A percentile compares a stretch with the other conserved stretches of the same genome.
These are phyloP conservation scores for Psilopsiagon aurifrons DNA, from an alignment of 2,113 vertebrate genomes.

Conservation along the genomic window DNA sequence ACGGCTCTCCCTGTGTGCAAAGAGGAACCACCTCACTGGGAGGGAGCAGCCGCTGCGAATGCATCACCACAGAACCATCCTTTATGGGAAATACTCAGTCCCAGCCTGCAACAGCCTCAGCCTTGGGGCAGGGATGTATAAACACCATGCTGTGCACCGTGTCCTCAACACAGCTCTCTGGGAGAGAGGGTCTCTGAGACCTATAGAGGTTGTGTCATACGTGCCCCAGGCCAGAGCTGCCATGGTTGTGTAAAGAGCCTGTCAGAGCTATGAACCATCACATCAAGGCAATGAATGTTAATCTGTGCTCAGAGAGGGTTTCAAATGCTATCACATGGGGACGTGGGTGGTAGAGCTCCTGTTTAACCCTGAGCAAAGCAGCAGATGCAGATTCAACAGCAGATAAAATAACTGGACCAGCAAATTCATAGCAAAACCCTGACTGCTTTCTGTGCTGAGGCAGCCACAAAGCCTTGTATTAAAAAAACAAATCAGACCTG, in stretches of 20 bases:
- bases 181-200: background rate
- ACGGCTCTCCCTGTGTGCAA: accelerated
- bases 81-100: background rate
- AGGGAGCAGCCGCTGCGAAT: background rate
- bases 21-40: background rate
- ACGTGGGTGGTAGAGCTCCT: background rate
- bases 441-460: background rate
- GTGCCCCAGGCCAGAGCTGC: background rate
- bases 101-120: background rate
- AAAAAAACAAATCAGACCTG: background rate
- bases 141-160: accelerated
- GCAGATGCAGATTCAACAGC: background rate
- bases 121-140: background rate
- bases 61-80: background rate
- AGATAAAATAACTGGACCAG: background rate
- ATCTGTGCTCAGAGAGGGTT: background rate
- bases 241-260: accelerated
- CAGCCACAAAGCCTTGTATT: background rate
- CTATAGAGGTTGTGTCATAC: background rate
- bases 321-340: background rate
- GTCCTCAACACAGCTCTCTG: accelerated
- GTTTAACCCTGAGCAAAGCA: background rate
- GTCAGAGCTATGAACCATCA: background rate
- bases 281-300: background rate
- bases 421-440: background rate